Conservation (phyloP, 2,113 vertebrate genomes). For the Hyperopisus bebe region DNA sequence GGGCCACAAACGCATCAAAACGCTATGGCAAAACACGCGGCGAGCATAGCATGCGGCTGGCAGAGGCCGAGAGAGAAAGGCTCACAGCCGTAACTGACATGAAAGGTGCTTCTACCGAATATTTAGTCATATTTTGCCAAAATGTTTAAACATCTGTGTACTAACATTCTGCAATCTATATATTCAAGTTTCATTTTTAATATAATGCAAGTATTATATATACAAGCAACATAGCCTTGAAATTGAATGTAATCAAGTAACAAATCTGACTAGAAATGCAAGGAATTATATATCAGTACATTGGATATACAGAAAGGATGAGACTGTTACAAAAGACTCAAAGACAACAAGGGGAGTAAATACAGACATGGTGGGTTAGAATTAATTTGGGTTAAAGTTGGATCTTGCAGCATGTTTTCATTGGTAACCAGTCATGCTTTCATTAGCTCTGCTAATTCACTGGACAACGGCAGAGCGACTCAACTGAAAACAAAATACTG, state of each 20-base stretch:
- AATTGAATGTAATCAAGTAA: neutral
- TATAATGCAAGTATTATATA: neutral
- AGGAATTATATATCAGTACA: neutral
- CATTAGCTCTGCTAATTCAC: neutral
- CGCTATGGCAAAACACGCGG: neutral
- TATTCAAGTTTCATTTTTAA: neutral
- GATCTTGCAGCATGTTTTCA: neutral
- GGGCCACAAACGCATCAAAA: neutral
- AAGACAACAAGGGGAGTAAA: neutral
- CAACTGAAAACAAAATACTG: neutral
- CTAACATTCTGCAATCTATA: neutral
- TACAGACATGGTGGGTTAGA: neutral
- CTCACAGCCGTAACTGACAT: neutral
- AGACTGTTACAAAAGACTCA: neutral
- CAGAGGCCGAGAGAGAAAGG: neutral
- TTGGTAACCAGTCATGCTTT: neutral
- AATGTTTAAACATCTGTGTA: neutral
- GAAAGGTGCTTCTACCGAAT: neutral
- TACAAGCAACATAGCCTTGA: neutral
- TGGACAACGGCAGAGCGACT: neutral
- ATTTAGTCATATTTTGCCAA: neutral
- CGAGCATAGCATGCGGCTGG: neutral
- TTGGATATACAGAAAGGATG: neutral
- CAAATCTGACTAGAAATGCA: neutral
- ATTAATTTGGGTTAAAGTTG: neutral